These are phyloP conservation scores for Agrotis segetum DNA, from an alignment of 2,888 invertebrate genomes.

Conservation along the genomic window DNA sequence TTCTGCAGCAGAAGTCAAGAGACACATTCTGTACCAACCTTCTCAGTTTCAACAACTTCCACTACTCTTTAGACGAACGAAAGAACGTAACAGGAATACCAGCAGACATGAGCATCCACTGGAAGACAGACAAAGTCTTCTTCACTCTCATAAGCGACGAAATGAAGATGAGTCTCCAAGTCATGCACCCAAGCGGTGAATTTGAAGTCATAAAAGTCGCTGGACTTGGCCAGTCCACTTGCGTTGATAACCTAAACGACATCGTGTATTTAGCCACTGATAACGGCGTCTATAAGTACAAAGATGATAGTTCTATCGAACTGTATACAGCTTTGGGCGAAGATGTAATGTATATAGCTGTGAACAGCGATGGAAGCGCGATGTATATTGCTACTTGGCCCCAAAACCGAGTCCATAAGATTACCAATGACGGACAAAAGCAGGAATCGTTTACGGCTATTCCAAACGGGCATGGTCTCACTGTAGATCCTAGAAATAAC, in stretches of 20 bases:
- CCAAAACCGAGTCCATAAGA: slow-evolving; percentile 84
- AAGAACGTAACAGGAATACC: slow-evolving; percentile 82
- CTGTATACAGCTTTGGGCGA: slow-evolving; percentile 82
- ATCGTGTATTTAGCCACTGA: slow-evolving; percentile 86
- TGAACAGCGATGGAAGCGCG: slow-evolving; percentile 76
- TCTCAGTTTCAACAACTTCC: slow-evolving; percentile 80
- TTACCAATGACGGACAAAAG: slow-evolving; percentile 80
- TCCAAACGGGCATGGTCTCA: slow-evolving; percentile 86
- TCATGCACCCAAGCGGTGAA: slow-evolving; percentile 78
- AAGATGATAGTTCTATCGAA: slow-evolving; percentile 80
- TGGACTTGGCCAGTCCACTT: slow-evolving; percentile 84
- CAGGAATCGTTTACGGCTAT: slow-evolving; percentile 80
- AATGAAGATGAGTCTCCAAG: slow-evolving; percentile 85
- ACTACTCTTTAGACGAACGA: slow-evolving; percentile 74
- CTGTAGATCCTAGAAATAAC: slow-evolving; percentile 83
- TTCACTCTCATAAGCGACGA: slow-evolving; percentile 85
- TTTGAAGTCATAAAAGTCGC: slow-evolving; percentile 81
- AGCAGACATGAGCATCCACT: slow-evolving; percentile 85
- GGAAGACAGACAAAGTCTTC: slow-evolving; percentile 84
- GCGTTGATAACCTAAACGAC: slow-evolving; percentile 87
- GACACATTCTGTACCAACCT: slow-evolving; percentile 75
- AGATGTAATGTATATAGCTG: slow-evolving; percentile 86
- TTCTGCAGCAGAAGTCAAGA: slow-evolving; percentile 68
- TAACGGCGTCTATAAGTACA: slow-evolving; percentile 87
- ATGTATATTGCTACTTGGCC: slow-evolving; percentile 89